These are phyloP conservation scores for Cryptus viduatorius DNA, from an alignment of 2,888 invertebrate species.

Conservation along the genomic window DNA sequence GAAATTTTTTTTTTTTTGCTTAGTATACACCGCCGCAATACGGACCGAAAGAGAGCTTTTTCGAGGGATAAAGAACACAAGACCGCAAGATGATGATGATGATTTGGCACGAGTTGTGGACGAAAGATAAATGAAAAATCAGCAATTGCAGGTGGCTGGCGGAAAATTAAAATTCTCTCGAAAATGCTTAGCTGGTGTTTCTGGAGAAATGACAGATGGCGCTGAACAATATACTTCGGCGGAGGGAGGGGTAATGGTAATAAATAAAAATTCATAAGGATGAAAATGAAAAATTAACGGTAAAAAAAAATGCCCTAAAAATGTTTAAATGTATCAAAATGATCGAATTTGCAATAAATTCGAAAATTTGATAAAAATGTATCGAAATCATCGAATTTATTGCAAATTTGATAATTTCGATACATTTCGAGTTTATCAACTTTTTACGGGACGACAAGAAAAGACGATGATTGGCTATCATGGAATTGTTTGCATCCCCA, in stretches of 20 bases:
- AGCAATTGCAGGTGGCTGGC: slow-evolving; percentile 57
- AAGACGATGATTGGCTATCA: neutral
- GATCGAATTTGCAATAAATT: no score
- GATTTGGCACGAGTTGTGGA: slow-evolving; percentile 33
- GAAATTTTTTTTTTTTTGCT: slow-evolving; percentile 15
- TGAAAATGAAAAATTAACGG: neutral
- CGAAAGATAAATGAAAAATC: slow-evolving; percentile 59
- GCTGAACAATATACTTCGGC: slow-evolving; percentile 31
- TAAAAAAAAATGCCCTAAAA: no score
- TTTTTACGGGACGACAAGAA: no score
- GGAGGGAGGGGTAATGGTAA: slow-evolving; percentile 15
- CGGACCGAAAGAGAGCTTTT: neutral
- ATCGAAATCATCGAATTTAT: no score
- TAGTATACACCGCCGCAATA: neutral
- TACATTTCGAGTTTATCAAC: no score
- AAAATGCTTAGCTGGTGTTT: slow-evolving; percentile 1
- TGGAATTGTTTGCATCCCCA: neutral
- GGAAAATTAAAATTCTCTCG: slow-evolving; percentile 23
- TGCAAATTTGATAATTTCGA: no score
- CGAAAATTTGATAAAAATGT: no score
- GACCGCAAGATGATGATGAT: slow-evolving; percentile 26
- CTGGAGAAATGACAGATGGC: slow-evolving; percentile 34
- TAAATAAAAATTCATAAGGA: no score
- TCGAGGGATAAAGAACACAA: slow-evolving; percentile 41
- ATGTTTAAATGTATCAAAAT: no score